A percentile compares a stretch with the other conserved stretches of the same genome.
Evolutionary conservation across 2,113 vertebrate species (phyloP).

Genomic region (Oophaga pumilio): DNA sequence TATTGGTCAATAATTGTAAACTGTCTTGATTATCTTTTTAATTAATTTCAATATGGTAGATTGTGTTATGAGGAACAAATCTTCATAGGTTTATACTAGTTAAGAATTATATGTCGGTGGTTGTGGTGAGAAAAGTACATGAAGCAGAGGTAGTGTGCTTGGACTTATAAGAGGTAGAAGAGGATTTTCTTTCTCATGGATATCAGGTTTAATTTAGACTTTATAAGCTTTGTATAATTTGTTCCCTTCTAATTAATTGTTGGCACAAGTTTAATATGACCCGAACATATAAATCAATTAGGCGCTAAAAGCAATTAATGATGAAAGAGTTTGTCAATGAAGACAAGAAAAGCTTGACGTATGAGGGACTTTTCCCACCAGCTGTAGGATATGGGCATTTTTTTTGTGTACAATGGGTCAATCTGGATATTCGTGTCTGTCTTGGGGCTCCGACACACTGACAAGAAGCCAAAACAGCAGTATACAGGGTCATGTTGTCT

Average conservation of each 20-base stretch:
- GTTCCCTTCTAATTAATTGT: slow-evolving; percentile 28
- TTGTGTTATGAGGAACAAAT: too few species aligned
- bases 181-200: slow-evolving; percentile 32
- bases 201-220: slow-evolving; percentile 17
- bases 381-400: not conserved
- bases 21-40: not conserved
- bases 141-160: not conserved
- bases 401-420: not conserved
- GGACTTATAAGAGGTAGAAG: not conserved
- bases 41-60: not conserved
- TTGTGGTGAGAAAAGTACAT: not conserved
- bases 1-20: not conserved
- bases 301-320: slow-evolving; percentile 16
- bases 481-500: too few species aligned
- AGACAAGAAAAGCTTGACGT: not conserved
- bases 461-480: too few species aligned
- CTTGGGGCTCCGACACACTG: too few species aligned
- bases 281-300: slow-evolving; percentile 8
- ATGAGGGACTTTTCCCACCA: not conserved
- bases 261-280: slow-evolving; percentile 5
- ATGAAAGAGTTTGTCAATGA: not conserved
- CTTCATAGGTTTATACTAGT: too few species aligned
- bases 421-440: not conserved
- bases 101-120: too few species aligned
- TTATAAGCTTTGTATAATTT: not conserved